phyloP scores from a whole-genome alignment of 2,888 invertebrate species.

The Anoplius nigerrimus region DNA sequence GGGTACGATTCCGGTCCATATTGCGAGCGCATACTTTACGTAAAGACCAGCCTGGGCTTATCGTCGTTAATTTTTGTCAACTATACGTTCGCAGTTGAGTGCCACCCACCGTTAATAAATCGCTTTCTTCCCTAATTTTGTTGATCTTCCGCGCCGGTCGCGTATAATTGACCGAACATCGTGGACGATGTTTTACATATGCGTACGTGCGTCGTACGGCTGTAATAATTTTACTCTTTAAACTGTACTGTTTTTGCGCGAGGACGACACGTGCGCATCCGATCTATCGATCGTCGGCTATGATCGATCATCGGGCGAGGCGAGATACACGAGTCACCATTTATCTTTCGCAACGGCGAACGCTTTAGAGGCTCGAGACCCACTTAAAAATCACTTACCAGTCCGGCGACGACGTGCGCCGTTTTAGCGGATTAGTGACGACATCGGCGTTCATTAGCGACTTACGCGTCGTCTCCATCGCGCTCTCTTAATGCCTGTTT shows the following conservation, averaged over 20 bases:
- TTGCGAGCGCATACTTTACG: constrained; percentile 43
- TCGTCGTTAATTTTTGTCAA: not conserved
- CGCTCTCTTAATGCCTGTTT: constrained; percentile 16
- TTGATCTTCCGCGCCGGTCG: too few species aligned
- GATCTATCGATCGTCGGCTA: not conserved
- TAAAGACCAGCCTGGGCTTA: not conserved
- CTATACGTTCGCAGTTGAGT: too few species aligned
- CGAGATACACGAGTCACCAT: constrained; percentile 3
- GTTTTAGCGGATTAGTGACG: constrained; percentile 16
- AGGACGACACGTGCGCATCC: not conserved
- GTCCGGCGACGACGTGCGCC: constrained; percentile 10
- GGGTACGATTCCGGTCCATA: constrained; percentile 39
- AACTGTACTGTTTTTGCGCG: not conserved
- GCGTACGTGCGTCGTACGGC: too few species aligned
- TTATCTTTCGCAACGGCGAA: constrained; percentile 17
- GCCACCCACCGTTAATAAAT: too few species aligned
- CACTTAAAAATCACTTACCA: constrained; percentile 34
- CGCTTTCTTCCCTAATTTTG: too few species aligned
- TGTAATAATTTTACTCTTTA: too few species aligned
- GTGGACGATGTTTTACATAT: too few species aligned
- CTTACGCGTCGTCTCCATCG: not conserved
- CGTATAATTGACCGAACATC: too few species aligned
- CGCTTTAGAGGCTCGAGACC: constrained; percentile 19
- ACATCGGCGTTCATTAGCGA: constrained; percentile 22
- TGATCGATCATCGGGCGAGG: not conserved